Base-by-base conservation (phyloP, 2,888 invertebrate genomes). In the Oscheius onirici region DNA sequence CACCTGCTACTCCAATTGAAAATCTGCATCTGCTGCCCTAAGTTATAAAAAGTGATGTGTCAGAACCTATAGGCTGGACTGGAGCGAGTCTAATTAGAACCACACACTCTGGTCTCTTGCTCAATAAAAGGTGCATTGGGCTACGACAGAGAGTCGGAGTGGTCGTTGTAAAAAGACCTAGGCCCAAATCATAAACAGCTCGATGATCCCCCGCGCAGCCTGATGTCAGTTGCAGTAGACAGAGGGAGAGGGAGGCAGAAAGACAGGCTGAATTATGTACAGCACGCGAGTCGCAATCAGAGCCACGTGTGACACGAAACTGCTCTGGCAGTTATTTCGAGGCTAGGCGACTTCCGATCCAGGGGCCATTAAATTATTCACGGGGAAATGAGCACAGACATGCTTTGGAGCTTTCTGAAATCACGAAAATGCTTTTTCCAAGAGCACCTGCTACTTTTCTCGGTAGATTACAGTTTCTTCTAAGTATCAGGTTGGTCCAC, bases 261-360 rank as follows among this genome's bases (percentile, higher is more conserved):
- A 26, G 54, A 63, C 49, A 49, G 34, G 13, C 63, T 63, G 63
- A 63, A 63, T 63, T 49, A 63, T 63, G 63, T 49, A 63, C 63
- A 41, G 22, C 63, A 63, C 49, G 46, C n/a, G 28, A 49, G 63
- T 22, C 17, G 49, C 63, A 63, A 63, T 63, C 63, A 63, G 49
- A 43, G 63, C 46, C 63, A 46, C 63, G 63, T 63, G 63, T 46
- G 63, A 60, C 60, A 60, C 60, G 60, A 60, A 41, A 55, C 34
- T 34, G 55, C 28, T 55, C n/a, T 28, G 40, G n/a, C 41, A 58
- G 13, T 58, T 58, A 46, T 20, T 17, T 46, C n/a, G 3, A 51
- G n/a, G n/a, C 51, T 17, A 20, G 51, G 17, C 1, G 51, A 51
- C 51, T 51, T 51, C 51, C 51, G 3, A 51, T 24, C 20, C 20